A percentile compares a stretch with the other conserved stretches of the same genome.
Conservation (phyloP, 2,888 invertebrate species). For the Agrochola macilenta region DNA sequence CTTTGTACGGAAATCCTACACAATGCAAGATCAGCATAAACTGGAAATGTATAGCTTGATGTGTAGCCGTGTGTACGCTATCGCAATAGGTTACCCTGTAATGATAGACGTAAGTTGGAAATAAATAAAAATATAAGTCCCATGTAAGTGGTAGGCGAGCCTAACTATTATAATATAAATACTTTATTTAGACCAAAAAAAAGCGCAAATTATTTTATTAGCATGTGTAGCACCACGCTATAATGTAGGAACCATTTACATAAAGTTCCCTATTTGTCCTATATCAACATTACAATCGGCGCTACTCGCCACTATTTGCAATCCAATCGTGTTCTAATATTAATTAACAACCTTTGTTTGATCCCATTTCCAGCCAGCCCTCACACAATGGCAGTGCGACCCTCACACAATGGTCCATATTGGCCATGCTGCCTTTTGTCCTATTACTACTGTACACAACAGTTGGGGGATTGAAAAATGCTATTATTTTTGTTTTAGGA, state of each 20-base stretch:
- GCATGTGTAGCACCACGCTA: background rate
- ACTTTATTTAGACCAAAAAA: background rate
- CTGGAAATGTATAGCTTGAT: too few species aligned
- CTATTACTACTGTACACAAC: slow-evolving; percentile 29
- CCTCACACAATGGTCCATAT: slow-evolving; percentile 48
- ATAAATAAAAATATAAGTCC: too few species aligned
- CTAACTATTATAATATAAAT: background rate
- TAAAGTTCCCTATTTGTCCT: slow-evolving; percentile 1
- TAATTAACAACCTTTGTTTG: slow-evolving; percentile 57
- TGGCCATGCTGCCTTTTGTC: slow-evolving; percentile 50
- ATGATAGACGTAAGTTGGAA: too few species aligned
- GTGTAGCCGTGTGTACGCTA: too few species aligned
- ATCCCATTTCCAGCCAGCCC: slow-evolving; percentile 38
- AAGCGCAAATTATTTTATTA: background rate
- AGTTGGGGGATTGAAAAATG: slow-evolving; percentile 28
- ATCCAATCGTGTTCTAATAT: slow-evolving; percentile 56
- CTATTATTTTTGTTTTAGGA: slow-evolving; percentile 19
- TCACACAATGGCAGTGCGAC: slow-evolving; percentile 30
- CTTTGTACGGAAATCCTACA: too few species aligned
- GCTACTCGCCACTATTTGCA: slow-evolving; percentile 46
- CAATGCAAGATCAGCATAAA: too few species aligned
- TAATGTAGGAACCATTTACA: background rate
- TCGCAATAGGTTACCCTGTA: too few species aligned
- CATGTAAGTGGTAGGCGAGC: too few species aligned
- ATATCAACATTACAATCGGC: slow-evolving; percentile 10